A percentile compares a stretch with the other conserved stretches of the same genome.
phyloP scores from a whole-genome alignment of 2,113 vertebrate species.

The Macquaria australasica region DNA sequence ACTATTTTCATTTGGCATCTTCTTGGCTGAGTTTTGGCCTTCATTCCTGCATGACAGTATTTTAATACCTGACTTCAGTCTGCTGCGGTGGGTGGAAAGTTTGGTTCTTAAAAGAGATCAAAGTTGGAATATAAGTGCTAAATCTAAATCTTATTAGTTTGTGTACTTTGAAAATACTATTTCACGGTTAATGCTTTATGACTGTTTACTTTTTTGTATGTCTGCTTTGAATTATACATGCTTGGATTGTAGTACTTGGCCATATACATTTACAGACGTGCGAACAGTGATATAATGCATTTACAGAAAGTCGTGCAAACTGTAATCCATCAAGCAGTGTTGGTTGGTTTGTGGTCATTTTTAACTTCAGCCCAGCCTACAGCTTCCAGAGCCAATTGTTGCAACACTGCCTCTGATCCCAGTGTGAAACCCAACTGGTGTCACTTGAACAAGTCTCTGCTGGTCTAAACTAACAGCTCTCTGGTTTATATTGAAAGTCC shows the following conservation, averaged over 20 bases:
- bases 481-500: constrained; percentile 20
- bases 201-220: not conserved
- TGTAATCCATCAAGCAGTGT: not conserved
- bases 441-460: constrained; percentile 24
- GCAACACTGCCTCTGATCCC: not conserved
- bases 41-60: not conserved
- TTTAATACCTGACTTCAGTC: not conserved
- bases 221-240: constrained; percentile 14
- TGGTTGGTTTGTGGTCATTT: constrained; percentile 25
- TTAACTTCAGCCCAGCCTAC: not conserved
- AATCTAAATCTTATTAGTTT: not conserved
- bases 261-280: not conserved
- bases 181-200: not conserved
- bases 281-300: not conserved
- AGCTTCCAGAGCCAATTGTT: not conserved
- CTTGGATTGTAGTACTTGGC: not conserved
- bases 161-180: not conserved
- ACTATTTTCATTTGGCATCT: not conserved
- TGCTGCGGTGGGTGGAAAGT: not conserved
- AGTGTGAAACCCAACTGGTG: constrained; percentile 13
- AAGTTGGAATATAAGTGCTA: not conserved
- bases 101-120: not conserved
- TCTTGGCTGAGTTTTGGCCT: too few relatives aligned
- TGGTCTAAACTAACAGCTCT: constrained; percentile 25
- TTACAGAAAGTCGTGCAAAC: not conserved